Conservation (phyloP, 2,113 vertebrate genomes). For the Triplophysa siluroides region DNA sequence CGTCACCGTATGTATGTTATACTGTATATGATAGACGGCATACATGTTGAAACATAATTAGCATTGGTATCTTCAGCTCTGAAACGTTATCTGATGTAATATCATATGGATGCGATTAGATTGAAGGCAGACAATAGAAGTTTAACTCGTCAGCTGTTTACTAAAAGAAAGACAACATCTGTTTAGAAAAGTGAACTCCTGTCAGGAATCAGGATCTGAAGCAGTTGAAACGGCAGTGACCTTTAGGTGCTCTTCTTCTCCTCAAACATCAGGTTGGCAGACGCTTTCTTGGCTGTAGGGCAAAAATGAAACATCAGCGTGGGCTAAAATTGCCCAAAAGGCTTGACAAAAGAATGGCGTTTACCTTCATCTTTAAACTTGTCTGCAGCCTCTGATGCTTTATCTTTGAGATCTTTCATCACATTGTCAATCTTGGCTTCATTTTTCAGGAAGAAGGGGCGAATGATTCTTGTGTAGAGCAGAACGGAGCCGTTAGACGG, state of each 20-base stretch:
- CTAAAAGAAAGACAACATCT: slow-evolving; percentile 62
- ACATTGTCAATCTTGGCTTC: slow-evolving; percentile 81
- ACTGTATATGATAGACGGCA: background rate
- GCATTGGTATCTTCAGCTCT: slow-evolving; percentile 1
- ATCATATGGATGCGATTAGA: slow-evolving; percentile 47
- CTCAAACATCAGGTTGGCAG: slow-evolving; percentile 92
- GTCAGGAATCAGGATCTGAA: slow-evolving; percentile 58
- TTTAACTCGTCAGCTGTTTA: slow-evolving; percentile 12
- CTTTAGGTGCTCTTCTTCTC: slow-evolving; percentile 90
- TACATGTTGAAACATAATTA: slow-evolving; percentile 49
- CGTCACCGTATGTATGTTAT: slow-evolving; percentile 19
- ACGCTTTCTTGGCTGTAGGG: slow-evolving; percentile 87
- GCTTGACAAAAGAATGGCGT: background rate
- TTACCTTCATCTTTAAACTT: slow-evolving; percentile 89
- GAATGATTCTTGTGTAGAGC: slow-evolving; percentile 87
- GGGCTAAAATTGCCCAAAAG: too few relatives aligned
- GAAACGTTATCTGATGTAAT: slow-evolving; percentile 9
- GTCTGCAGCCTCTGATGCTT: slow-evolving; percentile 88
- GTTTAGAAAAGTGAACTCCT: slow-evolving; percentile 56
- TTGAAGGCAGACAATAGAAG: slow-evolving; percentile 39
- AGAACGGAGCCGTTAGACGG: slow-evolving; percentile 85
- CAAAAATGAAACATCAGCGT: slow-evolving; percentile 12
- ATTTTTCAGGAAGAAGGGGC: slow-evolving; percentile 90
- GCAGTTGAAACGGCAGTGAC: slow-evolving; percentile 51
- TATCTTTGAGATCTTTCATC: slow-evolving; percentile 87